phyloP scores from a whole-genome alignment of 2,113 vertebrate species.

The Mus musculus region GRCm39 chr13:81584501-81585000 shows the following conservation, averaged over 20 bases:
- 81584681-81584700: background rate
- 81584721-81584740: background rate
- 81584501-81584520: background rate
- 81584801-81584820: background rate
- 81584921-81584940: background rate
- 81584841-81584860: conserved; percentile 5
- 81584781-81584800: background rate
- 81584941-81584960: background rate
- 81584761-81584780: too few species aligned
- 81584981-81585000: background rate
- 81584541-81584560: background rate
- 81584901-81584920: background rate
- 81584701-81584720: too few species aligned
- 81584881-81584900: background rate
- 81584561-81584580: background rate
- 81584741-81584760: too few species aligned
- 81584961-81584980: background rate
- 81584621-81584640: too few species aligned
- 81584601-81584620: background rate
- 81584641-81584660: background rate
- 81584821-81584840: background rate
- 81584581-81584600: background rate
- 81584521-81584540: background rate
- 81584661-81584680: accelerated
- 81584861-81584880: background rate